These are phyloP conservation scores for Lichenostomus cassidix DNA, from an alignment of 2,113 vertebrate genomes.

Conservation along the genomic window DNA sequence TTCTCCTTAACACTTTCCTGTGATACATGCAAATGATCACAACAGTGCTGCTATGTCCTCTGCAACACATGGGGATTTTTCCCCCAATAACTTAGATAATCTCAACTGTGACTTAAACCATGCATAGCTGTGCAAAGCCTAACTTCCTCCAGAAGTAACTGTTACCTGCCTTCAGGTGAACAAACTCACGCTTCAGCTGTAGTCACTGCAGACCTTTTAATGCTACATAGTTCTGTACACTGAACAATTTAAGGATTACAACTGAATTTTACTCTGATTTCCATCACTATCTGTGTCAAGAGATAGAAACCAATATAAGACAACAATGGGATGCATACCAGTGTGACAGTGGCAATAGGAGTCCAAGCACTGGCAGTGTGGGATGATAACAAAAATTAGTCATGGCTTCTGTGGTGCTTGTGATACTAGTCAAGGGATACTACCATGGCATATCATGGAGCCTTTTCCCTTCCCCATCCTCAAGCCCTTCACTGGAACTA, in stretches of 20 bases:
- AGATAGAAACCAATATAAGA: not conserved
- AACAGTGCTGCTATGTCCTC: not conserved
- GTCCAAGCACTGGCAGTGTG: not conserved
- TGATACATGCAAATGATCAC: not conserved
- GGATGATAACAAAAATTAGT: not conserved
- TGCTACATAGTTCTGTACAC: accelerated
- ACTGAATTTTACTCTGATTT: not conserved
- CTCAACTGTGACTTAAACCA: not conserved
- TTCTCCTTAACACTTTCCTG: not conserved
- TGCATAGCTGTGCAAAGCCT: not conserved
- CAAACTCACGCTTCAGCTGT: not conserved
- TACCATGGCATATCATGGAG: not conserved
- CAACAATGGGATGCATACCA: accelerated
- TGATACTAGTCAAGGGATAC: not conserved
- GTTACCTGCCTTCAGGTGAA: not conserved
- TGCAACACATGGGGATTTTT: not conserved
- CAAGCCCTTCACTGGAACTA: not conserved
- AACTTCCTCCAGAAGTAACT: not conserved
- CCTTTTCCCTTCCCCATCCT: not conserved
- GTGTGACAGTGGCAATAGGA: accelerated
- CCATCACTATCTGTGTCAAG: not conserved
- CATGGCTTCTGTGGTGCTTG: not conserved
- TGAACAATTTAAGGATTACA: not conserved
- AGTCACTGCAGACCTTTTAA: not conserved
- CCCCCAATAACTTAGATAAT: not conserved